These are phyloP conservation scores for Catocala nupta DNA, from an alignment of 2,888 invertebrate genomes.

Conservation along the genomic window DNA sequence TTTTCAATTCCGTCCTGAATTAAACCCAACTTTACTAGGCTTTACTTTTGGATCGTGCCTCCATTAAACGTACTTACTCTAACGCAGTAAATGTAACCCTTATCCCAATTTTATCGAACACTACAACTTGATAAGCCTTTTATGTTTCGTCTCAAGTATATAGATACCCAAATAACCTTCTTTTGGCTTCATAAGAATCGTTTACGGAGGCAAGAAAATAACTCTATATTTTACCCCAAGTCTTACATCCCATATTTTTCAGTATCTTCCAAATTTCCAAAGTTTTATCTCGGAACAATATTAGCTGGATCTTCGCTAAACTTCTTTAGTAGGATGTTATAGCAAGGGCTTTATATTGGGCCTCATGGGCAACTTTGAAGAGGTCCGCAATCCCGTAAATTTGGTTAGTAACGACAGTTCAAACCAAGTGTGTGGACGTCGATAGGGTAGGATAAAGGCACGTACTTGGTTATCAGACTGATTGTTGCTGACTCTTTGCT, in stretches of 20 bases:
- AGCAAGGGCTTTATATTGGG: slow-evolving; percentile 5
- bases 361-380: background rate
- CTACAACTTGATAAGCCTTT: slow-evolving; percentile 15
- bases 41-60: background rate
- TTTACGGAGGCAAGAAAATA: slow-evolving; percentile 6
- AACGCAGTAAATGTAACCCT: slow-evolving; percentile 5
- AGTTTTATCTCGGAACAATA: background rate
- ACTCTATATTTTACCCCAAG: background rate
- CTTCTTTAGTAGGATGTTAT: background rate
- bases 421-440: background rate
- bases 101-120: slow-evolving; percentile 9
- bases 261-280: background rate
- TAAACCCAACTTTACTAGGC: background rate
- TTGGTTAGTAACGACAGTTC: slow-evolving; percentile 4
- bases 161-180: background rate
- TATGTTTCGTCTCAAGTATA: slow-evolving; percentile 6
- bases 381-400: slow-evolving; percentile 3
- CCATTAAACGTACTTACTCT: background rate
- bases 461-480: background rate
- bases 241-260: background rate
- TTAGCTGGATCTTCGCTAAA: slow-evolving; percentile 4
- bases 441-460: background rate
- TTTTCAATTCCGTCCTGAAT: background rate
- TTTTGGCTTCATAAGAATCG: slow-evolving; percentile 2
- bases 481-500: background rate